A percentile compares a stretch with the other conserved stretches of the same genome.
Conservation (phyloP, 2,113 vertebrate species). For the Sander vitreus region DNA sequence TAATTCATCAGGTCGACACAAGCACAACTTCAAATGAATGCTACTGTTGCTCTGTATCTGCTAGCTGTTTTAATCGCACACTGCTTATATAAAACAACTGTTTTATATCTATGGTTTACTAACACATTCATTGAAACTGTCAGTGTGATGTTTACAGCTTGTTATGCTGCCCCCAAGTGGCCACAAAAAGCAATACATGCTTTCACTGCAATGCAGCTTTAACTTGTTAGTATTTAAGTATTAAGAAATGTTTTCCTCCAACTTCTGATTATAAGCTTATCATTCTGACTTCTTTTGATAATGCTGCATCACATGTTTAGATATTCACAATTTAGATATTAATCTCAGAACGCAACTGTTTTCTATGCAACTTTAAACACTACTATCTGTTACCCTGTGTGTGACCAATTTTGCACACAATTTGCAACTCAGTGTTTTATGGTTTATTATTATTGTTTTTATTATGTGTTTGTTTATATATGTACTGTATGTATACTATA, state of each 20-base stretch:
- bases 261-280: background rate
- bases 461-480: background rate
- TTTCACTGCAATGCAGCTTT: background rate
- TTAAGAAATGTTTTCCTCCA: too few species aligned
- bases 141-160: background rate
- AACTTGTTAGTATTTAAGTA: background rate
- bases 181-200: background rate
- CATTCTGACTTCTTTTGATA: background rate
- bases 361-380: background rate
- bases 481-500: conserved; percentile 52
- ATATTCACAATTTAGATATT: background rate
- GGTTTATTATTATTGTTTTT: background rate
- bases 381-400: background rate
- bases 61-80: too few species aligned
- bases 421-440: background rate
- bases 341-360: background rate
- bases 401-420: background rate
- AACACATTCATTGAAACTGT: background rate
- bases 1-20: too few species aligned
- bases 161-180: background rate
- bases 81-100: too few species aligned
- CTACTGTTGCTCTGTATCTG: too few species aligned
- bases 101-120: too few species aligned
- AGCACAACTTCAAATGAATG: too few species aligned
- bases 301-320: background rate